Base-by-base conservation (phyloP, 2,888 invertebrate genomes). In the Pterostichus niger region DNA sequence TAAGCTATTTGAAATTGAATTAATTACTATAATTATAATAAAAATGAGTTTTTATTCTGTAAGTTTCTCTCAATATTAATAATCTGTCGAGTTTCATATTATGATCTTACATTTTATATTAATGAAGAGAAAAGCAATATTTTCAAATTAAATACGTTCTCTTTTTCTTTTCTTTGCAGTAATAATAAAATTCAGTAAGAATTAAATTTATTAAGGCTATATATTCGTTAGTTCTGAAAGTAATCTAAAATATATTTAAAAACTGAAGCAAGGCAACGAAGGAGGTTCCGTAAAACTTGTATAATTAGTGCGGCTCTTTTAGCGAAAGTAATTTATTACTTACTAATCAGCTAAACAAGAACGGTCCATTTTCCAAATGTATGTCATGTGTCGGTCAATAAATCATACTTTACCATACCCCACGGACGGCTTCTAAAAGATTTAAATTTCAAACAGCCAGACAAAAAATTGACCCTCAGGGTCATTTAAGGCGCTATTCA, bases 401-500 rank as follows among this genome's bases (percentile, higher is more conserved):
- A 77, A 77, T 77, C 77, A 77, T 56, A 77, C 35, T 77, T 56
- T 77, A 6, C 33, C 56, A 56, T 71, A 80, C 71, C 79, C 79
- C 64, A 79, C 15, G 13, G 46, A 44, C 78, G 64, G 33, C 64
- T 31, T 6, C 17, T 7, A 33, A 52, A 54, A 77, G 56, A 77
- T 77, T 77, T 80, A 80, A 68, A 80, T 80, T 79, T 79, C 79
- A 79, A 56, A 79, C 33, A 6, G 33, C 13, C 46, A 54, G 24
- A 61, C 33, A 80, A 80, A 80, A 79, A 80, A 80, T 35, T 80
- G 71, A 80, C 80, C 80, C 64, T 80, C 24, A 17, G 54, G 80
- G 68, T 80, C 80, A 80, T 71, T 77, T 77, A 56, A 54, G 40
- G 40, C 31, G 40, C 24, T 46, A 49, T 80, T 71, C 46, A 68